These are phyloP conservation scores for Diploptera punctata DNA, from an alignment of 2,888 invertebrate genomes.

Conservation along the genomic window DNA sequence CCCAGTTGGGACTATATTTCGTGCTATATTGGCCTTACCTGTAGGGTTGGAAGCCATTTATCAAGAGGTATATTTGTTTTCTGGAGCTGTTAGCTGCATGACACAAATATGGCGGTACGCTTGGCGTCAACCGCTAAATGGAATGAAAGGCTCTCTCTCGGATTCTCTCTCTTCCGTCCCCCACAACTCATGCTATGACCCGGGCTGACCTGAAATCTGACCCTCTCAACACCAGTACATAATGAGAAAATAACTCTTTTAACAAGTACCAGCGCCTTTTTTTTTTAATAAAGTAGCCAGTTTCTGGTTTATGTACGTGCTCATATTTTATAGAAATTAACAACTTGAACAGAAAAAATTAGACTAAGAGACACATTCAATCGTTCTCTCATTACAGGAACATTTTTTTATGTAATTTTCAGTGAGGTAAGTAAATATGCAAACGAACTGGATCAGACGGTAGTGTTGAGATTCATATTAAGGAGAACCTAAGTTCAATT, in stretches of 20 bases:
- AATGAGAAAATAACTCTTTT: conserved; percentile 14
- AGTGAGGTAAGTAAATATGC: too few species aligned
- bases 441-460: too few species aligned
- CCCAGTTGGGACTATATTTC: neutral
- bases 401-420: neutral
- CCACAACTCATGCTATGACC: conserved; percentile 17
- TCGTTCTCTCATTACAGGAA: neutral
- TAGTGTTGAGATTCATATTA: too few species aligned
- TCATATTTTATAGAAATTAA: neutral
- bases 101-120: neutral
- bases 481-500: too few species aligned
- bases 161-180: neutral
- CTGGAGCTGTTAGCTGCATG: conserved; percentile 3
- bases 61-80: conserved; percentile 5
- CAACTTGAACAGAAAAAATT: neutral
- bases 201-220: conserved; percentile 15
- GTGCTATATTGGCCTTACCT: neutral
- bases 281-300: conserved; percentile 7
- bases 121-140: conserved; percentile 24
- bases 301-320: neutral
- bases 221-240: conserved; percentile 17
- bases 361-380: neutral
- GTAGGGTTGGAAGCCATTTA: conserved; percentile 7
- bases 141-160: conserved; percentile 3
- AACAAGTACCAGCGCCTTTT: neutral